A percentile compares a stretch with the other conserved stretches of the same genome.
These are phyloP conservation scores for Caretta caretta DNA, from an alignment of 2,113 vertebrate species.

Conservation along the genomic window DNA sequence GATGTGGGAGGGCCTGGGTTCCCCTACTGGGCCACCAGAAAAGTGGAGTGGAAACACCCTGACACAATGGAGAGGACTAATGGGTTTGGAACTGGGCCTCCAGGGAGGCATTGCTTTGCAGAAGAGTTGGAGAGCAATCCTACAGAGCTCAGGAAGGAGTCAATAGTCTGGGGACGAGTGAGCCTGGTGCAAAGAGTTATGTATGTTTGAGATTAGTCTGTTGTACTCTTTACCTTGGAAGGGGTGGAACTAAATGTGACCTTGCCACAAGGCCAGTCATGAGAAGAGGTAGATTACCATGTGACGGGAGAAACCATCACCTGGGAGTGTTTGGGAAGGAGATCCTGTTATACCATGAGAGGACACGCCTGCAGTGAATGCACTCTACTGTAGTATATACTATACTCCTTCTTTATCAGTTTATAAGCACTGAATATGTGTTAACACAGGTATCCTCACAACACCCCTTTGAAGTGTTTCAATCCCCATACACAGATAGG, in stretches of 20 bases:
- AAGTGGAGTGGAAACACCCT: background rate
- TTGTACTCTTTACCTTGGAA: background rate
- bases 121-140: background rate
- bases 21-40: background rate
- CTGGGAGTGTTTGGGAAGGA: background rate
- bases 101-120: background rate
- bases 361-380: background rate
- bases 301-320: background rate
- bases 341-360: background rate
- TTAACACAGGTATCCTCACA: background rate
- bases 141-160: background rate
- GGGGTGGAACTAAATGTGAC: background rate
- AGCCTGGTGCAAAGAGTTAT: background rate
- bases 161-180: background rate
- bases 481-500: background rate
- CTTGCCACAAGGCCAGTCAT: background rate
- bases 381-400: background rate
- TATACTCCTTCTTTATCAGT: background rate
- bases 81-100: background rate
- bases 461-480: background rate
- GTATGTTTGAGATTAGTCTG: background rate
- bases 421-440: background rate
- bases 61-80: background rate
- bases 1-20: background rate
- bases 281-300: background rate